Evolutionary conservation across 1,140 invertebrate species (phyloP).

Genomic region (Cotesia vestalis): DNA sequence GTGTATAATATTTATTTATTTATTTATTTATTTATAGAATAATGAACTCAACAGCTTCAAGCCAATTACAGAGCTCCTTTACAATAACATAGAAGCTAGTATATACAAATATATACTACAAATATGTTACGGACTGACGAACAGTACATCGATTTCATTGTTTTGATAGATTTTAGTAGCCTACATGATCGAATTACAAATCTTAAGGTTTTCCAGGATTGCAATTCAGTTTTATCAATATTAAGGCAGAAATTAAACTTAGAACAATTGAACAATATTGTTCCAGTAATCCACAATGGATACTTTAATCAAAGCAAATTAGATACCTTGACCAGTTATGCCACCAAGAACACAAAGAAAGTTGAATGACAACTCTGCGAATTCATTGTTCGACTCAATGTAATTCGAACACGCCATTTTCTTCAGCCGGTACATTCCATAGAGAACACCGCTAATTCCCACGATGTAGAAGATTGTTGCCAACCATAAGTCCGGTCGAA

Average conservation of each 20-base stretch:
- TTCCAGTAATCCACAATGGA: neutral
- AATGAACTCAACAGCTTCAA: too few species aligned
- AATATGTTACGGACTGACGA: too few species aligned
- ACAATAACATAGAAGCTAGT: too few species aligned
- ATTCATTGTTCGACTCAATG: conserved; percentile 38
- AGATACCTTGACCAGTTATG: conserved; percentile 48
- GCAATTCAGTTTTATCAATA: neutral
- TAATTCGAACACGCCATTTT: conserved; percentile 33
- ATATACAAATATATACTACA: too few species aligned
- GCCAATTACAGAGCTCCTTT: too few species aligned
- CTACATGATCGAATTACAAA: too few species aligned
- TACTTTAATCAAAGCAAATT: neutral
- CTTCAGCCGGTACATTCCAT: conserved; percentile 38
- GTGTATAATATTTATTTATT: neutral
- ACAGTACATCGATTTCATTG: too few species aligned
- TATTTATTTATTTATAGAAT: too few species aligned
- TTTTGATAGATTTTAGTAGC: too few species aligned
- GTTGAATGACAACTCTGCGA: conserved; percentile 42
- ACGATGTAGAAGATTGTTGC: neutral
- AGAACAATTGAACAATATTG: too few species aligned
- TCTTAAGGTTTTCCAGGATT: too few species aligned
- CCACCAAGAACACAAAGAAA: conserved; percentile 44
- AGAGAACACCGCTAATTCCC: conserved; percentile 13
- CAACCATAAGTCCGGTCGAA: conserved; percentile 41
- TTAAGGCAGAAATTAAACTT: neutral